Percentiles rank a stretch among this genome's conserved stretches.
Conservation (phyloP, 2,888 invertebrate genomes). For the Nomada goodeniana region DNA sequence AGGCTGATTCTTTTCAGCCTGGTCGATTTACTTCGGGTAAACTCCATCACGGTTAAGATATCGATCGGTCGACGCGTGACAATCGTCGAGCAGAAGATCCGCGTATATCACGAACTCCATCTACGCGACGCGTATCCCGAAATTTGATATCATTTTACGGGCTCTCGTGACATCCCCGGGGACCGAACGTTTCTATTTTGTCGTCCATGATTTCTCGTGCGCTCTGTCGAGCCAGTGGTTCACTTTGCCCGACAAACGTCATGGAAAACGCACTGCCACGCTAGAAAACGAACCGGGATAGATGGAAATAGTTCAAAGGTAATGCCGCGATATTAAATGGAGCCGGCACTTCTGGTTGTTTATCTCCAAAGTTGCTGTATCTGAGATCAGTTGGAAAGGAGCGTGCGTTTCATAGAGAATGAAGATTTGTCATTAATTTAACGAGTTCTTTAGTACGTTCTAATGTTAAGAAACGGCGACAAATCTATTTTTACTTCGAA, state of each 20-base stretch:
- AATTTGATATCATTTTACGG: constrained; percentile 64
- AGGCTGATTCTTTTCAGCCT: not conserved
- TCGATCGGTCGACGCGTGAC: constrained; percentile 29
- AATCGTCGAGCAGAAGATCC: constrained; percentile 26
- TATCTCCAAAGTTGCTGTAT: not conserved
- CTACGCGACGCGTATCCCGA: constrained; percentile 28
- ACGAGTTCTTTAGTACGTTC: too few relatives aligned
- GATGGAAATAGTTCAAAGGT: not conserved
- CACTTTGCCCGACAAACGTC: constrained; percentile 29
- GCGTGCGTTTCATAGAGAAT: not conserved
- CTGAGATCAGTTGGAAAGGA: not conserved
- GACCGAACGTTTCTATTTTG: constrained; percentile 43
- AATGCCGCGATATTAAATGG: not conserved
- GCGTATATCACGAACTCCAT: constrained; percentile 42
- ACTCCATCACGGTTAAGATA: constrained; percentile 4
- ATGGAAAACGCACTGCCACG: not conserved
- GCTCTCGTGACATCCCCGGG: constrained; percentile 33
- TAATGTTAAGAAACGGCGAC: too few relatives aligned
- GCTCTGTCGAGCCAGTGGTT: constrained; percentile 34
- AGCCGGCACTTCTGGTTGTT: too few relatives aligned
- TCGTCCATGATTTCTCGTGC: constrained; percentile 33
- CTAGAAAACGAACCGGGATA: not conserved
- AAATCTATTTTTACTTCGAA: too few relatives aligned
- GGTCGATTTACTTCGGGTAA: constrained; percentile 32
- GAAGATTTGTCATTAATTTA: not conserved